Evolutionary conservation across 2,888 invertebrate genomes (phyloP).

Genomic region (Mythimna lalbum): DNA sequence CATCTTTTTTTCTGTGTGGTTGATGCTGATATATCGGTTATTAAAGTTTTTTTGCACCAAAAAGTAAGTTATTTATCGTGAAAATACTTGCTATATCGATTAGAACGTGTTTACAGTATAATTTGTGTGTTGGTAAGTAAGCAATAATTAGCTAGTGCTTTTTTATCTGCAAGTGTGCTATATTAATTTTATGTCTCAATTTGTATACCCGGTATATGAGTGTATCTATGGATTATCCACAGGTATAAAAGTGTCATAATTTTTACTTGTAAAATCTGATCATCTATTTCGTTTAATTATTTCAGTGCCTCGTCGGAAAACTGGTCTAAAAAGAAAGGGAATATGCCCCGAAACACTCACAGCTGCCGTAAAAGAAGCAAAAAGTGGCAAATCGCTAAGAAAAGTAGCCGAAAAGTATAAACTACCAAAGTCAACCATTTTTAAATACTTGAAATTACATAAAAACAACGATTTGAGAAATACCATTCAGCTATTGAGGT

Average conservation of each 20-base stretch:
- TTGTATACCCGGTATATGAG: background rate
- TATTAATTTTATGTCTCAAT: background rate
- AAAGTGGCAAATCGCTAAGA: background rate
- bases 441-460: background rate
- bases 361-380: constrained; percentile 1
- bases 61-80: constrained; percentile 1
- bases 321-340: background rate
- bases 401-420: constrained; percentile 1
- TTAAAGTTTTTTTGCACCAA: background rate
- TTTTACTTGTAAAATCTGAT: background rate
- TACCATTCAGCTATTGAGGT: background rate
- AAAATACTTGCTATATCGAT: background rate
- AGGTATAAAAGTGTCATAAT: constrained; percentile 1
- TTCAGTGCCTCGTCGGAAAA: constrained; percentile 18
- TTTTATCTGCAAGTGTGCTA: background rate
- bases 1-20: too few relatives aligned
- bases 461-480: background rate
- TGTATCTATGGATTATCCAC: constrained; percentile 3
- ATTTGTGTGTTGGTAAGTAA: too few relatives aligned
- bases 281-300: background rate
- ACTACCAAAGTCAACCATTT: constrained; percentile 1
- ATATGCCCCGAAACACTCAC: background rate
- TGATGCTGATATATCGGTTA: too few relatives aligned
- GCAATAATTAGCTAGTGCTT: too few relatives aligned
- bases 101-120: background rate